These are phyloP conservation scores for Pampusana beccarii DNA, from an alignment of 2,113 vertebrate genomes.

Conservation along the genomic window DNA sequence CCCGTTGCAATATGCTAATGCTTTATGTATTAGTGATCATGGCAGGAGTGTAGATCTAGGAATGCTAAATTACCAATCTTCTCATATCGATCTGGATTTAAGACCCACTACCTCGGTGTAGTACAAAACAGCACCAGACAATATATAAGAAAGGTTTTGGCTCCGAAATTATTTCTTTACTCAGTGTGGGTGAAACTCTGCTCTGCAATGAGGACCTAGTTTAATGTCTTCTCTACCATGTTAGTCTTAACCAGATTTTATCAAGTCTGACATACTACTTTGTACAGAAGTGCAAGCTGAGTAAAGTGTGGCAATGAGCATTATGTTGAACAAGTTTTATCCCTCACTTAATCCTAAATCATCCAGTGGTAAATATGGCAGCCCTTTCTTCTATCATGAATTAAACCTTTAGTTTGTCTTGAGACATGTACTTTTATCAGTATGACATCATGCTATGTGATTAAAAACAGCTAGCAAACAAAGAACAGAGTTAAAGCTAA, in stretches of 20 bases:
- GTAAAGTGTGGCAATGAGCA: neutral
- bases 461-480: neutral
- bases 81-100: neutral
- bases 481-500: neutral
- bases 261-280: neutral
- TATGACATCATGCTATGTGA: neutral
- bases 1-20: constrained; percentile 43
- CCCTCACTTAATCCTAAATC: neutral
- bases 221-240: neutral
- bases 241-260: neutral
- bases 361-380: neutral
- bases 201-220: neutral
- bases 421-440: neutral
- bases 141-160: neutral
- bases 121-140: neutral
- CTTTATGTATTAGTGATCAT: neutral
- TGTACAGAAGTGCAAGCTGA: neutral
- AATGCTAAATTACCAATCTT: neutral
- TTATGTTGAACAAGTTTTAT: neutral
- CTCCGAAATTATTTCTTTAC: neutral
- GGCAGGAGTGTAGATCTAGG: neutral
- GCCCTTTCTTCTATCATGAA: neutral
- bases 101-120: neutral
- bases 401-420: neutral
- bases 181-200: neutral